A percentile compares a stretch with the other conserved stretches of the same genome.
These are phyloP conservation scores for Patiria miniata DNA, from an alignment of 35 echinoderm and acorn worm species.

Conservation along the genomic window DNA sequence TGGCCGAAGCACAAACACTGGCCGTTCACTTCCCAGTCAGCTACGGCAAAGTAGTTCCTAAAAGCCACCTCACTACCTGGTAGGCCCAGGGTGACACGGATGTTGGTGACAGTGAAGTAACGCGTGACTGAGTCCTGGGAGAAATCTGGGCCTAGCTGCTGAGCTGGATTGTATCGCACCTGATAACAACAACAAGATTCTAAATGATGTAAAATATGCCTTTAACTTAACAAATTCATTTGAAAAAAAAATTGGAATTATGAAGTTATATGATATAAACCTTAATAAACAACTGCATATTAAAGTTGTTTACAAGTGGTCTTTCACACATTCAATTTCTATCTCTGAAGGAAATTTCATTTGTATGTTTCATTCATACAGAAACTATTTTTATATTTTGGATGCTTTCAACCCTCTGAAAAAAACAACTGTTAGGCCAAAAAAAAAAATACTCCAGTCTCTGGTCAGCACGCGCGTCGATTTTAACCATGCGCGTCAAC, in stretches of 20 bases:
- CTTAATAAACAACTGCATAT: neutral
- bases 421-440: too few relatives aligned
- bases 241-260: neutral
- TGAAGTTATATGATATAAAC: neutral
- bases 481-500: too few relatives aligned
- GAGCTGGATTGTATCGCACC: slow-evolving; percentile 80
- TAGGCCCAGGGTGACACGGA: slow-evolving; percentile 62
- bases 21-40: slow-evolving; percentile 82
- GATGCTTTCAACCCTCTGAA: too few relatives aligned
- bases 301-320: too few relatives aligned
- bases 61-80: slow-evolving; percentile 29
- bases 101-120: slow-evolving; percentile 61
- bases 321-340: too few relatives aligned
- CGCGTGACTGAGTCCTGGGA: slow-evolving; percentile 48
- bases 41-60: slow-evolving; percentile 73
- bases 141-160: slow-evolving; percentile 53
- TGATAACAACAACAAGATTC: slow-evolving; percentile 37
- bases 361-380: too few relatives aligned
- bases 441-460: too few relatives aligned
- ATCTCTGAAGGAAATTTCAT: too few relatives aligned
- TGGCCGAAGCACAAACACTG: slow-evolving; percentile 95
- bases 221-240: neutral
- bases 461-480: too few relatives aligned
- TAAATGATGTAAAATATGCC: neutral
- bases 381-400: too few relatives aligned